phyloP scores from a whole-genome alignment of 2,113 vertebrate species.

The Talpa occidentalis region DNA sequence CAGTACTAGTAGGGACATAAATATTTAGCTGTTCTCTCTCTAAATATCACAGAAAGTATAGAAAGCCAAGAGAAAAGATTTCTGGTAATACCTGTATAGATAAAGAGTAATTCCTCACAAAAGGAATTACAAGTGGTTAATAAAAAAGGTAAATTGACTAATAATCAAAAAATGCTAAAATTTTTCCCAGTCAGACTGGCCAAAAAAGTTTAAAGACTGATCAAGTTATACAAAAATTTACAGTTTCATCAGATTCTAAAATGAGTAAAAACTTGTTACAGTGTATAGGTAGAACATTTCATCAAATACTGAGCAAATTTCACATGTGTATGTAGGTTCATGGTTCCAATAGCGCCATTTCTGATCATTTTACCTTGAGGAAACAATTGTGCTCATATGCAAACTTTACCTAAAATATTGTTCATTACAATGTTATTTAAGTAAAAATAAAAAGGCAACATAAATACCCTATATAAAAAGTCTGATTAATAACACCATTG shows the following conservation, averaged over 20 bases:
- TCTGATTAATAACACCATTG: background rate
- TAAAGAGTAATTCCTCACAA: background rate
- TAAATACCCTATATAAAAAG: background rate
- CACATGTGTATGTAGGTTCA: background rate
- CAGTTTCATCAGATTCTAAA: background rate
- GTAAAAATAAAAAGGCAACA: background rate
- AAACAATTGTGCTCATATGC: background rate
- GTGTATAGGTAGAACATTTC: background rate
- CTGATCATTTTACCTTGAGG: background rate
- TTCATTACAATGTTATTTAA: background rate
- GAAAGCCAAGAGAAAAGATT: background rate
- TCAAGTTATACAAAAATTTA: background rate
- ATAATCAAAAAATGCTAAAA: background rate
- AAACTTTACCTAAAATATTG: background rate
- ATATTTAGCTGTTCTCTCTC: slow-evolving; percentile 12
- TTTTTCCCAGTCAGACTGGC: background rate
- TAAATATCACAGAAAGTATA: background rate
- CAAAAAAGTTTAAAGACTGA: background rate
- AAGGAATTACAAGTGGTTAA: background rate
- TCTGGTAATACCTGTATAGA: background rate
- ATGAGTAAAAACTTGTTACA: background rate
- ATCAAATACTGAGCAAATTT: background rate
- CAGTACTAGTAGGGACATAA: background rate
- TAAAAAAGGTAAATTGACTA: background rate
- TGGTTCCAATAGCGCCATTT: background rate